Base-by-base conservation (phyloP, 2,113 vertebrate genomes). In the Melanerpes formicivorus region DNA sequence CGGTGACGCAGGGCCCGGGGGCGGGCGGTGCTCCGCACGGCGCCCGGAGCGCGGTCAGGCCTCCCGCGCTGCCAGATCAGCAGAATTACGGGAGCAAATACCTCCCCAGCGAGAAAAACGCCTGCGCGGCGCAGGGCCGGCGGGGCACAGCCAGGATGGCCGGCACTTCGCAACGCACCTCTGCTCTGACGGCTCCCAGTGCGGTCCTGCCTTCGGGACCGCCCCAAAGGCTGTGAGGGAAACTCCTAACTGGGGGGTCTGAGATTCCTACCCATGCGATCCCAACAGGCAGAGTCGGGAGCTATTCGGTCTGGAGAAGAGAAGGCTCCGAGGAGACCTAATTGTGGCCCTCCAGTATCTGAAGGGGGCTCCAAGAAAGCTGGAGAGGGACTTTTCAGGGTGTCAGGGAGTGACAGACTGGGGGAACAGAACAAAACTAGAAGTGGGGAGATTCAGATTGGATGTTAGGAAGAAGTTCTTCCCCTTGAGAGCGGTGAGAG, bases 1-100 rank as follows among this genome's bases (percentile, higher is more conserved):
- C 92, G 75, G 52, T 97, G 97, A 98, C 98, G 97, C 97, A 98
- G 93, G 52, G 78, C 92, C 25, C 58, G 62, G 32, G 72, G 54
- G 55, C 27, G 63, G 59, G 59, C 26, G 0, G 2, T 8, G 5
- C 44, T n/a, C 3, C 5, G 48, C 26, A 4, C n/a, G 11, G 73
- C 1, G 21, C 78, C 60, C 50, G 10, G 67, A 40, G 22, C 55
- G 37, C 46, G 29, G 6, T 3, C 25, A 7, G 50, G 19, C 21
- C 12, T 4, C 16, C 62, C 9, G 4, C 29, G 1, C n/a, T 3
- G 9, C n/a, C 21, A 27, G 13, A 65, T 4, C 25, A 7, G 16
- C 22, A 30, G 19, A 69, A 58, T 13, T 9, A 14, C n/a, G 37
- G 8, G 1, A 7, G 10, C 15, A 44, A 79, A 76, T 21, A 40